A percentile compares a stretch with the other conserved stretches of the same genome.
Evolutionary conservation across 2,888 invertebrate genomes (phyloP).

Genomic region (Melipona beecheii): DNA sequence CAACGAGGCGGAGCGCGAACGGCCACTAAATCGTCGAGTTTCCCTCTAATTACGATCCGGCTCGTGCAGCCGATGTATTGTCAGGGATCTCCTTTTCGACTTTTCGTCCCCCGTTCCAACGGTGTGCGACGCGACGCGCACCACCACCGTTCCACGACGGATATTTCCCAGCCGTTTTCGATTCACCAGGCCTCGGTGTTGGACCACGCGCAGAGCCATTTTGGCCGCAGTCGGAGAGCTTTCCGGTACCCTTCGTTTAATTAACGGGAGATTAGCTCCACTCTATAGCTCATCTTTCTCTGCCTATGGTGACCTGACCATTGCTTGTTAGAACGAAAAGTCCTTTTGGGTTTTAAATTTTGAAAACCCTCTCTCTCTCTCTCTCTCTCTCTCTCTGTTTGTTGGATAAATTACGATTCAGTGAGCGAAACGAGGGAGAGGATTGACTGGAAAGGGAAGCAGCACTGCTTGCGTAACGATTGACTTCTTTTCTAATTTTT

Average conservation of each 20-base stretch:
- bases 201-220: slow-evolving; percentile 10
- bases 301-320: slow-evolving; percentile 69
- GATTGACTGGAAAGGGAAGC: no score
- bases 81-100: slow-evolving; percentile 21
- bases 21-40: slow-evolving; percentile 69
- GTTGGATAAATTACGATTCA: background rate
- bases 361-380: slow-evolving; percentile 51
- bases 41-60: slow-evolving; percentile 62
- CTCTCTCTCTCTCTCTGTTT: slow-evolving; percentile 42
- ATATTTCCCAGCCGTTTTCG: slow-evolving; percentile 47
- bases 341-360: slow-evolving; percentile 70
- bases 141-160: background rate
- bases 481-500: no score
- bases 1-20: slow-evolving; percentile 51
- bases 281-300: slow-evolving; percentile 55
- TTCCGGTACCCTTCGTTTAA: slow-evolving; percentile 68
- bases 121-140: background rate
- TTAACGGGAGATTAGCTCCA: slow-evolving; percentile 78
- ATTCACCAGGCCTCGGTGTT: slow-evolving; percentile 49
- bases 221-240: slow-evolving; percentile 18
- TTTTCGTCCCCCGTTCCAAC: background rate
- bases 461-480: no score
- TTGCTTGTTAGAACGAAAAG: slow-evolving; percentile 69
- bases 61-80: slow-evolving; percentile 53
- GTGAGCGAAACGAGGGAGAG: background rate